Base-by-base conservation (phyloP, 2,113 vertebrate species). In the Dipodomys spectabilis region DNA sequence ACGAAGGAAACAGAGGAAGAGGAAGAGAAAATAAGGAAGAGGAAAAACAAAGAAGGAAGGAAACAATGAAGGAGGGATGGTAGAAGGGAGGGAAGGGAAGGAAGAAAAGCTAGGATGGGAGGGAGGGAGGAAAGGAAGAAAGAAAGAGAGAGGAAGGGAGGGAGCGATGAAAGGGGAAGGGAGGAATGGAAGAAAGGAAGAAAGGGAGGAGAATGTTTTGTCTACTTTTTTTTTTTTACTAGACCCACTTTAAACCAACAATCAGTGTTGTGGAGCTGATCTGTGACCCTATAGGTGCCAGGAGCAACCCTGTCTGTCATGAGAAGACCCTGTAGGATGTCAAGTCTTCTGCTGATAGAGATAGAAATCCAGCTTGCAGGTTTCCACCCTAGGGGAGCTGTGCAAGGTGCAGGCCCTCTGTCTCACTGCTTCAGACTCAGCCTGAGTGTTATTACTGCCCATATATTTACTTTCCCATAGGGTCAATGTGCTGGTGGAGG, bases 381-480 rank as follows among this genome's bases (percentile, higher is more conserved):
- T 69, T 73, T 20, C 71, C 74, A 7, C 1, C 68, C 32, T 77
- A 39, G 27, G 90, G 65, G 88, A 92, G 35, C 73, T 35, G n/a
- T 16, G 28, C 73, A 18, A 15, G 27, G 72, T 25, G 67, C 11
- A 65, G 65, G 39, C 19, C 53, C 30, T 83, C 39, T 60, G 10
- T 45, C 72, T 77, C 87, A 19, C 0, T 27, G 80, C 64, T 62
- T 82, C 82, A 62, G 3, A 27, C 32, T n/a, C 71, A 93, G 82
- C 93, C 73, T 64, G 84, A 79, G 39, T 39, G 39, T 39, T 39
- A 39, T 5, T 5, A 39, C n/a, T 39, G 39, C 39, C 39, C 39
- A 39, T 19, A 39, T 39, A 39, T 95, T 94, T 84, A 92, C 62
- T 68, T 75, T 93, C 89, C 87, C 90, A 44, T 86, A 18, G 82